Percentiles rank a stretch among this genome's conserved stretches.
These are phyloP conservation scores for Oligia fasciuncula DNA, from an alignment of 2,888 invertebrate species.

Conservation along the genomic window DNA sequence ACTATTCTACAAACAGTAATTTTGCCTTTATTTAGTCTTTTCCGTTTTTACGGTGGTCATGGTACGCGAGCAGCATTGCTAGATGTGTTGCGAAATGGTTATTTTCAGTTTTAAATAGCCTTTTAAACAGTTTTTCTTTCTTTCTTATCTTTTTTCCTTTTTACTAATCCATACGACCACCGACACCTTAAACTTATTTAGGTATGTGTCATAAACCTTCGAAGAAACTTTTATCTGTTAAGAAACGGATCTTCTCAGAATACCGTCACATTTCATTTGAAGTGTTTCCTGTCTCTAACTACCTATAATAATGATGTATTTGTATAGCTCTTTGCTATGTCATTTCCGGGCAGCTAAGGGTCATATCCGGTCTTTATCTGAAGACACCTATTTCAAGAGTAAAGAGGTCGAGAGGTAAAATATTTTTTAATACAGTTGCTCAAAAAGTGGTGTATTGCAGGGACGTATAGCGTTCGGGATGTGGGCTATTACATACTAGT, in stretches of 20 bases:
- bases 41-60: too few relatives aligned
- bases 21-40: too few relatives aligned
- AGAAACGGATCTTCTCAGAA: constrained; percentile 31
- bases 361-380: constrained; percentile 26
- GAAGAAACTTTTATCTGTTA: constrained; percentile 2
- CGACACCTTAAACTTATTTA: background rate
- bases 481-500: too few relatives aligned
- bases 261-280: constrained; percentile 21
- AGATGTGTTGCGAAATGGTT: background rate
- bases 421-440: too few relatives aligned
- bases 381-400: constrained; percentile 12
- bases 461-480: too few relatives aligned
- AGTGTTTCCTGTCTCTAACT: constrained; percentile 21
- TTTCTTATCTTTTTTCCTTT: background rate
- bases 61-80: background rate
- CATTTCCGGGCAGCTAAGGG: constrained; percentile 27
- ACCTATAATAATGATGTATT: background rate
- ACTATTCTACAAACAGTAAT: too few relatives aligned
- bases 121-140: background rate
- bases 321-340: constrained; percentile 36
- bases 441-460: too few relatives aligned
- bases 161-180: background rate
- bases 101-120: background rate
- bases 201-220: background rate
- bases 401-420: background rate